Conservation (phyloP, 92 coral and sea anemone species). For the Porites evermanni region DNA sequence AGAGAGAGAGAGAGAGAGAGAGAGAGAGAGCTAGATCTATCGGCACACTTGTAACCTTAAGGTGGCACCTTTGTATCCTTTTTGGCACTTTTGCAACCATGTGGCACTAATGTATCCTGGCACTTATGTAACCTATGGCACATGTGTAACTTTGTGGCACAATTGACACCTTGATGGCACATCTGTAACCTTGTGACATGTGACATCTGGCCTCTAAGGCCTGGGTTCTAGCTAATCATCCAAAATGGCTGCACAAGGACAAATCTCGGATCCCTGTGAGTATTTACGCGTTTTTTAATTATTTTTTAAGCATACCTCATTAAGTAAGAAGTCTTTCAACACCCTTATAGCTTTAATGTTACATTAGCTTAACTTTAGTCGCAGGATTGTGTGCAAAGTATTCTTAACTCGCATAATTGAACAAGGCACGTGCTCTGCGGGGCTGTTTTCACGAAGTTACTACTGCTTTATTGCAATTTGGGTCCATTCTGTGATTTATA, state of each 20-base stretch:
- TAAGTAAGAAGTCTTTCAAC: background rate
- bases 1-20: background rate
- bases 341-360: background rate
- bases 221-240: background rate
- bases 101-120: background rate
- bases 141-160: background rate
- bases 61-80: background rate
- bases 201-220: background rate
- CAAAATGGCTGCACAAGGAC: background rate
- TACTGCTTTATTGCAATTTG: background rate
- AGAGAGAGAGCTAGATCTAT: background rate
- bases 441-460: background rate
- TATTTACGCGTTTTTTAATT: background rate
- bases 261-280: background rate
- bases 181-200: background rate
- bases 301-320: background rate
- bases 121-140: background rate
- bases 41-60: background rate
- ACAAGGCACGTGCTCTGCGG: background rate
- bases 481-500: background rate
- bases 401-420: background rate
- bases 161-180: background rate
- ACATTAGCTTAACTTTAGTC: background rate
- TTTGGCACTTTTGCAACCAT: background rate
- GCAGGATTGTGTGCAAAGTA: background rate